Evolutionary conservation across 1,140 invertebrate genomes (phyloP), one percentile per base, ranked within the genome.

Genomic region (Pseudomyrmex dendroicus): DNA sequence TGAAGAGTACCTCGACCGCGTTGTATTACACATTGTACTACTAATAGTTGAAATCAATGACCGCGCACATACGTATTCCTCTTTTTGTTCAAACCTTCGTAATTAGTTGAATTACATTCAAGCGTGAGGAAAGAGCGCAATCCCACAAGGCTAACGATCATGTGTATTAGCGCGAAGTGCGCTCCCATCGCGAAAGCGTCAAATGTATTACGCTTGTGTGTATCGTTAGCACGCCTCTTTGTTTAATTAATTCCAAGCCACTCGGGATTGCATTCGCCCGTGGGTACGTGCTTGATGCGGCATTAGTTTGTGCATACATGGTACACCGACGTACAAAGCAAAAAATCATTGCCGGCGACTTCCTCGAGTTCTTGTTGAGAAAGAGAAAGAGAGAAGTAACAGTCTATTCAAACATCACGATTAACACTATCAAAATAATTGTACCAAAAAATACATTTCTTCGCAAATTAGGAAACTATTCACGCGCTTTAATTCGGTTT

Each of bases 221-320:
- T 83, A 73, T 85, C 80, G 54, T 83, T 85, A 85, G 48, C 84
- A 66, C 83, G 52, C 22, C 64, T 70, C 44, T 77, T 85, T 84
- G 57, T 85, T 85, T 85, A 84, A 85, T 85, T 84, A 84, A 84
- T 84, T 67, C 48, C 82, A 52, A 50, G 52, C 57, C 50, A 54
- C 48, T 66, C 25, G 63, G 44, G 73, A 67, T 25, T 17, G 52
- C 46, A 35, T 62, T 25, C 54, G 52, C 12, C 35, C 35, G 44
- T 85, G 64, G 54, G 44, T 85, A 77, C 44, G 50, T n/a, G 46
- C 56, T 77, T 48, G 61, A 66, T 66, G 50, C 9, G 63, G 84
- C 73, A 67, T 56, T 13, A n/a, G n/a, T 77, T 77, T 63, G 62
- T n/a, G 62, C 67, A 76, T 17, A 46, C 68, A 52, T 59, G 62